A percentile compares a stretch with the other conserved stretches of the same genome.
phyloP scores from a whole-genome alignment of 2,797 vertebrate species.

The Ctenopoma multispine region DNA sequence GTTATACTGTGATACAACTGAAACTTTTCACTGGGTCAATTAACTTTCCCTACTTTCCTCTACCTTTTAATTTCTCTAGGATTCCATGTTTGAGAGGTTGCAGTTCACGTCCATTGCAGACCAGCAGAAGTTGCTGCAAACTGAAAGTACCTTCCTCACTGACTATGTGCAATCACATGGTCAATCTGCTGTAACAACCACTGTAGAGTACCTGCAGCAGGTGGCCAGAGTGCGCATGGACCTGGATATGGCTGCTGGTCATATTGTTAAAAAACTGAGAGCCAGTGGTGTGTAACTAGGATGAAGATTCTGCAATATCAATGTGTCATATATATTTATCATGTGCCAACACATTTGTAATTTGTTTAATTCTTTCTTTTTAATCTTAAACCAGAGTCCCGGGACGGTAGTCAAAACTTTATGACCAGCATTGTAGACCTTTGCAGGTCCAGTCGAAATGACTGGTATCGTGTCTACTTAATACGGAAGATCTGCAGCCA shows the following conservation, averaged over 20 bases:
- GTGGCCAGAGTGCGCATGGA: constrained; percentile 88
- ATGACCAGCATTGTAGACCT: constrained; percentile 77
- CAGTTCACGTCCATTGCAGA: constrained; percentile 74
- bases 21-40: constrained; percentile 1
- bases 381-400: constrained; percentile 41
- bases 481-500: constrained; percentile 87
- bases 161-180: constrained; percentile 38
- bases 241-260: constrained; percentile 84
- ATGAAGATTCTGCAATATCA: not conserved
- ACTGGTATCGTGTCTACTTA: constrained; percentile 92
- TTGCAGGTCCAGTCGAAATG: constrained; percentile 78
- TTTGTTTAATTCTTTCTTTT: not conserved
- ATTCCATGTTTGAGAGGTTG: constrained; percentile 90
- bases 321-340: not conserved
- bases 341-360: not conserved
- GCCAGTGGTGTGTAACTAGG: constrained; percentile 56
- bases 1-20: not conserved
- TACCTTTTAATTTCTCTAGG: constrained; percentile 76
- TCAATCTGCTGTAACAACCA: constrained; percentile 50
- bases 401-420: constrained; percentile 58
- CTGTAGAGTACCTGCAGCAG: constrained; percentile 88
- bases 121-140: constrained; percentile 55
- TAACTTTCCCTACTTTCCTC: not conserved
- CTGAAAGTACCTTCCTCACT: constrained; percentile 83
- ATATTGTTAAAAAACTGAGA: constrained; percentile 74